A percentile compares a stretch with the other conserved stretches of the same genome.
These are phyloP conservation scores for Drosophila pseudoananassae DNA, from an alignment of 1,140 invertebrate genomes.

Conservation along the genomic window DNA sequence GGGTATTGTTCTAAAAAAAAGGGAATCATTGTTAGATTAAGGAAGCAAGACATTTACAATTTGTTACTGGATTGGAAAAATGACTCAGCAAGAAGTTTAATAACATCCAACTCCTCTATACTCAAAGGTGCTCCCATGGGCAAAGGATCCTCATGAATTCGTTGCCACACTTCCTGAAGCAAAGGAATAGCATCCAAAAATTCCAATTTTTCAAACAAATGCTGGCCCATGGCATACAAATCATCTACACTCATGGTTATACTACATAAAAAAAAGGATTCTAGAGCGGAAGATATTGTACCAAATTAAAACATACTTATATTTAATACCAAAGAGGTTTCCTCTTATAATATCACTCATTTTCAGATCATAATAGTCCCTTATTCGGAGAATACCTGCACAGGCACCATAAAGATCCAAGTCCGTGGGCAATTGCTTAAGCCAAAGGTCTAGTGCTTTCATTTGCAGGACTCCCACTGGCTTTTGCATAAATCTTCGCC, in stretches of 20 bases:
- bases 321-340: constrained; percentile 92
- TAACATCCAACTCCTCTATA: background rate
- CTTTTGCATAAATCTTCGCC: constrained; percentile 39
- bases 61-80: background rate
- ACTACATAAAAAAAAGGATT: background rate
- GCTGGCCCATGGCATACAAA: background rate
- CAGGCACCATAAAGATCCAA: constrained; percentile 93
- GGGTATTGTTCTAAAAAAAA: constrained; percentile 17
- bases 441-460: constrained; percentile 87
- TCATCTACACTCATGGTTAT: background rate
- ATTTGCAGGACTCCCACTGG: constrained; percentile 73
- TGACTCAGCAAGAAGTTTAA: background rate
- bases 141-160: background rate
- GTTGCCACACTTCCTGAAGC: background rate
- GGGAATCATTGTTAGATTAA: background rate
- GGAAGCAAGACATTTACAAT: background rate
- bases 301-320: constrained; percentile 86
- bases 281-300: background rate
- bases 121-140: background rate
- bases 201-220: background rate
- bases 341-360: constrained; percentile 93
- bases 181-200: background rate
- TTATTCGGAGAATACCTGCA: constrained; percentile 94
- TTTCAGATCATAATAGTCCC: constrained; percentile 96
- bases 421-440: constrained; percentile 90